Evolutionary conservation across 2,888 invertebrate species (phyloP).

Genomic region (Leucoma salicis): DNA sequence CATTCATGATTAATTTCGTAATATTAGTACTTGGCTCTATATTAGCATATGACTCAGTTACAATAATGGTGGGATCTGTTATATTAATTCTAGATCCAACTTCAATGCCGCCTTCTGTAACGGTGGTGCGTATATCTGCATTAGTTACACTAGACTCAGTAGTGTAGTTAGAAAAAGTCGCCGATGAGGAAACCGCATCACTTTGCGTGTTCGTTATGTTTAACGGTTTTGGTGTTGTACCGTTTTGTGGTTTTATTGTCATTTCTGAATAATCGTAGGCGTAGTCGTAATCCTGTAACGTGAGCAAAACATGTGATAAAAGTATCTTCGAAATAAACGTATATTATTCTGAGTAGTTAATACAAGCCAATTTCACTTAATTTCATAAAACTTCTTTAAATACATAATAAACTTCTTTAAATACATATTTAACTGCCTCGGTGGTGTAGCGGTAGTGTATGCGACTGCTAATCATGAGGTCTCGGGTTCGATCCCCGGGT

Average conservation of each 20-base stretch:
- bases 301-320: too few relatives aligned
- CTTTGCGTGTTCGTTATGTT: constrained; percentile 46
- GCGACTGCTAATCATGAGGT: too few relatives aligned
- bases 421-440: too few relatives aligned
- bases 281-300: constrained; percentile 87
- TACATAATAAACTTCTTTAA: too few relatives aligned
- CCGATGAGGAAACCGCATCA: constrained; percentile 36
- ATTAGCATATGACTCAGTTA: background rate
- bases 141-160: constrained; percentile 23
- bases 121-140: background rate
- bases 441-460: too few relatives aligned
- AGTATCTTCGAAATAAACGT: too few relatives aligned
- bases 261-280: constrained; percentile 88
- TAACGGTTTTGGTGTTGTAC: constrained; percentile 67
- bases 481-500: too few relatives aligned
- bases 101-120: background rate
- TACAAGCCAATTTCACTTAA: too few relatives aligned
- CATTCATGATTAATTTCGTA: background rate
- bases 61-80: background rate
- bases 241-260: constrained; percentile 84
- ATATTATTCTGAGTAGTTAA: too few relatives aligned
- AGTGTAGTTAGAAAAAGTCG: constrained; percentile 23
- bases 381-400: too few relatives aligned
- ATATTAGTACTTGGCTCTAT: background rate
- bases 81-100: background rate